Base-by-base conservation (phyloP, 2,888 invertebrate genomes). In the Eretmocerus hayati region DNA sequence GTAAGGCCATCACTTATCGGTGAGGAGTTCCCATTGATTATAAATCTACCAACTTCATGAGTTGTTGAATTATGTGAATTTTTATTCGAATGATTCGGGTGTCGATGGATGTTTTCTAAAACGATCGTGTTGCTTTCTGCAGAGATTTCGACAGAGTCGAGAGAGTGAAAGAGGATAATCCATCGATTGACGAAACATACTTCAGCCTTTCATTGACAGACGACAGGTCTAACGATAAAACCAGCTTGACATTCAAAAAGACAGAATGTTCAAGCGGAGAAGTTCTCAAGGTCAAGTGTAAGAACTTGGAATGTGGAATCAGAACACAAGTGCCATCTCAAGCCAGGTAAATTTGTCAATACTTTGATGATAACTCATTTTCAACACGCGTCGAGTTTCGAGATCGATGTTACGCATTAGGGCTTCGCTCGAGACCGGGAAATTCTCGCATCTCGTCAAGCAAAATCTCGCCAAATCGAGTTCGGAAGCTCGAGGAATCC, bases 1-100 rank as follows among this genome's bases (percentile, higher is more conserved):
- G 87, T 70, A 79, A 81, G 62, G 81, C 85, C 2, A 81, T 87
- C 74, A 87, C 87, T 13, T 87, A 82, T 67, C 79, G 80, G 86
- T 86, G 71, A 77, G 78, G n/a, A n/a, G n/a, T n/a, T 70, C 5
- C 9, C 5, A 36, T 19, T 37, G 4, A 16, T 21, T 3, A 3
- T 20, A 30, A 30, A 30, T 20, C 20, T 37, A n/a, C 19, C 13
- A 37, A 5, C 5, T 35, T 37, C 21, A 20, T 37, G 3, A 8
- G 4, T 2, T n/a, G 21, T 37, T 21, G 2, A 16, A 15, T 36
- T 4, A 16, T 36, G 9, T n/a, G n/a, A n/a, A n/a, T n/a, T n/a
- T n/a, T n/a, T n/a, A n/a, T n/a, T n/a, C n/a, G n/a, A n/a, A n/a
- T n/a, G n/a, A n/a, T n/a, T n/a, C n/a, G n/a, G n/a, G n/a, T n/a